Evolutionary conservation across 2,888 invertebrate genomes (phyloP), one percentile per base, ranked within the genome.

Genomic region (Lissocephala sabroskyi): DNA sequence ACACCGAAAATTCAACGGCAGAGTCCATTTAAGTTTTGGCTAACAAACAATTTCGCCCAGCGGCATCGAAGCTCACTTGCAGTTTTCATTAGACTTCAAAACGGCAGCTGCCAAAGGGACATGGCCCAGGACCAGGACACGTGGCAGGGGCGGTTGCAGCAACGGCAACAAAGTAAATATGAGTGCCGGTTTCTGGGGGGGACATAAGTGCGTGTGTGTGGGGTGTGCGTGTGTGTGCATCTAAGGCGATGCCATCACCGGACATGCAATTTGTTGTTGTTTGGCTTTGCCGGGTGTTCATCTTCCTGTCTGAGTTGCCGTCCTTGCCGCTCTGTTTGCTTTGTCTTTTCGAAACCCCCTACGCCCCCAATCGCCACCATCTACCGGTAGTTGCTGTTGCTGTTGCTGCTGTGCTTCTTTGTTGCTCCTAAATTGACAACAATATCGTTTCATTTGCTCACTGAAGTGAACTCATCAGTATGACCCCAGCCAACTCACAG

Each of bases 361-460:
- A n/a, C n/a, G n/a, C n/a, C n/a, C n/a, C n/a, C n/a, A n/a, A n/a
- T n/a, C 53, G 51, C 49, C 30, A 23, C 7, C 23, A 23, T 23
- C 23, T 23, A 5, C 23, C 7, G 10, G 35, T 17, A 6, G 35
- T 16, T 35, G 7, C 16, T 30, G 35, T 16, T 35, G 7, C 16
- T 7, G 30, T 30, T 35, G 37, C 11, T 19, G 19, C 36, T 51
- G 71, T 57, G 52, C 61, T 59, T 64, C 68, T 67, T 70, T 70
- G 68, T 70, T 70, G 68, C 68, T 76, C 76, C 76, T 70, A 70
- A 70, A 70, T 70, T 70, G 71, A 70, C 75, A 70, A 70, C 75
- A 70, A 70, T 70, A 70, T 70, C 70, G 71, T 74, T 70, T 70
- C 70, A 75, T 70, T 70, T 70, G 70, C 71, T 71, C 70, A 67